Evolutionary conservation across 2,888 invertebrate genomes (phyloP).

Genomic region (Strigamia maritima): DNA sequence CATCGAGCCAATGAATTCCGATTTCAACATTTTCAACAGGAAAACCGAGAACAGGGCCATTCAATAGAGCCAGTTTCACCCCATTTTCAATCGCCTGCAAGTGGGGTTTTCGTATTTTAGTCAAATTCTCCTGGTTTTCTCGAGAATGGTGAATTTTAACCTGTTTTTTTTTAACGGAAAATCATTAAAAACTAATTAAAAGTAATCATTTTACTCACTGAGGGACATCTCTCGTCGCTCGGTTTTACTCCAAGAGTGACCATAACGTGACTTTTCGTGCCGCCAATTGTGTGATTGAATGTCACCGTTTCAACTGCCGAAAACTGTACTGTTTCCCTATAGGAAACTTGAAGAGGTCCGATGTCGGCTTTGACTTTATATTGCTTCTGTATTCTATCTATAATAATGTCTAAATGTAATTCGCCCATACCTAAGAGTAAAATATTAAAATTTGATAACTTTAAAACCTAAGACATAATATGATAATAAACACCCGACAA

Average conservation of each 20-base stretch:
- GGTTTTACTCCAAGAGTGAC: constrained; percentile 40
- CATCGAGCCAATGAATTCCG: constrained; percentile 70
- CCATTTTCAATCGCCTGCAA: constrained; percentile 71
- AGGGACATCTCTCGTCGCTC: not conserved
- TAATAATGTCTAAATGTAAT: constrained; percentile 89
- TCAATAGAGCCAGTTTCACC: constrained; percentile 63
- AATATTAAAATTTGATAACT: not conserved
- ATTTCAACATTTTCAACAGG: constrained; percentile 75
- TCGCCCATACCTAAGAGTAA: constrained; percentile 83
- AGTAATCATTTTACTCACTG: not conserved
- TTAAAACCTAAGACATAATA: not conserved
- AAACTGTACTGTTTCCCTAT: constrained; percentile 69
- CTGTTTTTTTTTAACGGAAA: not conserved
- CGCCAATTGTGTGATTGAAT: constrained; percentile 65
- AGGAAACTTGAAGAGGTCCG: constrained; percentile 88
- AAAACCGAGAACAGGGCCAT: constrained; percentile 82
- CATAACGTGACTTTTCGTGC: constrained; percentile 43
- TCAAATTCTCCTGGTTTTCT: constrained; percentile 58
- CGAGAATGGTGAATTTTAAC: constrained; percentile 45
- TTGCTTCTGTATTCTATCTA: constrained; percentile 79
- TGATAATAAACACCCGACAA: constrained; percentile 64
- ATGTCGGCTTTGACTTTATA: constrained; percentile 87
- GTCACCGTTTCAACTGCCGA: constrained; percentile 51
- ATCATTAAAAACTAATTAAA: not conserved
- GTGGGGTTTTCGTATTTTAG: constrained; percentile 63